Conservation (phyloP, 2,113 vertebrate species). For the Aphyosemion australe region DNA sequence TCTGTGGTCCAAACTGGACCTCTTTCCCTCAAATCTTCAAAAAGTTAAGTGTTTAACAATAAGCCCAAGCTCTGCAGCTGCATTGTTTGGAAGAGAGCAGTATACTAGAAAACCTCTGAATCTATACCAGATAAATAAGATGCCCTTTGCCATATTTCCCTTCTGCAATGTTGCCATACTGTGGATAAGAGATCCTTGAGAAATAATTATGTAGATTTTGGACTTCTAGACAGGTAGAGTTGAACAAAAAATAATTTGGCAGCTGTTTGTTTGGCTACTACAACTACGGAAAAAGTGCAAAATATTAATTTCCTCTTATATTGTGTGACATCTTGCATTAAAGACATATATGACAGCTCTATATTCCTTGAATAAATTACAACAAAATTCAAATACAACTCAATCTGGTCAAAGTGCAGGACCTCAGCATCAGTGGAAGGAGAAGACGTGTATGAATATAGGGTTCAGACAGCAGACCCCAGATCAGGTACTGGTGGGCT, state of each 20-base stretch:
- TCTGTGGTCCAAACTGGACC: not conserved
- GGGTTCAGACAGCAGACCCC: constrained; percentile 57
- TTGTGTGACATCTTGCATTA: constrained; percentile 61
- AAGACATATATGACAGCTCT: constrained; percentile 42
- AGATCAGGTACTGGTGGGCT: constrained; percentile 53
- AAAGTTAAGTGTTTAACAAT: too few relatives aligned
- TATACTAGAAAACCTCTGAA: too few relatives aligned
- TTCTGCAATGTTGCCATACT: not conserved
- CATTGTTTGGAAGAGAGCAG: too few relatives aligned
- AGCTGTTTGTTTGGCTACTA: constrained; percentile 62
- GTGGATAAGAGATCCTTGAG: constrained; percentile 22
- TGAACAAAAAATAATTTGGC: constrained; percentile 51
- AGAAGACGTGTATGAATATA: constrained; percentile 50
- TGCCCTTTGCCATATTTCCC: constrained; percentile 21
- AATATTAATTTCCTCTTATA: constrained; percentile 40
- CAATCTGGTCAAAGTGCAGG: constrained; percentile 68
- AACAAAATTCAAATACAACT: constrained; percentile 41
- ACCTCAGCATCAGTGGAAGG: constrained; percentile 56
- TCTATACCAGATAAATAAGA: not conserved
- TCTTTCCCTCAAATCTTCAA: not conserved
- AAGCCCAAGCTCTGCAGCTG: too few relatives aligned
- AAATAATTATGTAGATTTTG: constrained; percentile 40
- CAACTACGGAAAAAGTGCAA: constrained; percentile 63
- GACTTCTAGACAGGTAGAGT: constrained; percentile 46
- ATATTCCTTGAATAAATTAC: constrained; percentile 40